Percentiles rank a stretch among this genome's conserved stretches.
Conservation (phyloP, 2,797 vertebrate species). For the Pseudopleuronectes americanus region DNA sequence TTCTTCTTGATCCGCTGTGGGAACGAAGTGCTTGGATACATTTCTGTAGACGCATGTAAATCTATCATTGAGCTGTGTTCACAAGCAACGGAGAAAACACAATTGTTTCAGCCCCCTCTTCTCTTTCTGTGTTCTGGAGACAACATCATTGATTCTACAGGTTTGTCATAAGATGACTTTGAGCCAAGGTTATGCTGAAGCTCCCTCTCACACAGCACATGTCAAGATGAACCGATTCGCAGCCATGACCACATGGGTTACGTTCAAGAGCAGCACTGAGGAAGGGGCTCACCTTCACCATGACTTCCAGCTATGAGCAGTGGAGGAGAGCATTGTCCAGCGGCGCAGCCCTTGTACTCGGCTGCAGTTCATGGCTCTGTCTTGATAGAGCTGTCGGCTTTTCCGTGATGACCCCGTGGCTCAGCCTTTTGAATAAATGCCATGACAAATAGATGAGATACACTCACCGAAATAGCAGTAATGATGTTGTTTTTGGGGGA, state of each 20-base stretch:
- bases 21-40: too few relatives aligned
- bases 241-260: too few relatives aligned
- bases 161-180: too few relatives aligned
- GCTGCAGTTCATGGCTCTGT: slow-evolving; percentile 38
- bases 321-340: background rate
- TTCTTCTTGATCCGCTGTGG: too few relatives aligned
- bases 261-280: background rate
- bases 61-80: too few relatives aligned
- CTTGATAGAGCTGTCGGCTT: slow-evolving; percentile 67
- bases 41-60: too few relatives aligned
- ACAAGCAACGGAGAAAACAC: too few relatives aligned
- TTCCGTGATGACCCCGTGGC: slow-evolving; percentile 70
- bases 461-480: slow-evolving; percentile 71
- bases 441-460: slow-evolving; percentile 74
- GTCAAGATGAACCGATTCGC: too few relatives aligned
- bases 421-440: slow-evolving; percentile 67
- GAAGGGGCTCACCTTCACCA: background rate
- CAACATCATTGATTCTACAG: background rate
- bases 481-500: slow-evolving; percentile 80
- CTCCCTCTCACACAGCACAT: too few relatives aligned
- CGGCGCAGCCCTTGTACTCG: background rate
- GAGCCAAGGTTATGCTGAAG: too few relatives aligned
- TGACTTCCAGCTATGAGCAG: background rate
- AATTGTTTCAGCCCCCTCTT: too few relatives aligned
- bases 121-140: too few relatives aligned